Conservation (phyloP, 2,113 vertebrate genomes). For the Mirza zaza region DNA sequence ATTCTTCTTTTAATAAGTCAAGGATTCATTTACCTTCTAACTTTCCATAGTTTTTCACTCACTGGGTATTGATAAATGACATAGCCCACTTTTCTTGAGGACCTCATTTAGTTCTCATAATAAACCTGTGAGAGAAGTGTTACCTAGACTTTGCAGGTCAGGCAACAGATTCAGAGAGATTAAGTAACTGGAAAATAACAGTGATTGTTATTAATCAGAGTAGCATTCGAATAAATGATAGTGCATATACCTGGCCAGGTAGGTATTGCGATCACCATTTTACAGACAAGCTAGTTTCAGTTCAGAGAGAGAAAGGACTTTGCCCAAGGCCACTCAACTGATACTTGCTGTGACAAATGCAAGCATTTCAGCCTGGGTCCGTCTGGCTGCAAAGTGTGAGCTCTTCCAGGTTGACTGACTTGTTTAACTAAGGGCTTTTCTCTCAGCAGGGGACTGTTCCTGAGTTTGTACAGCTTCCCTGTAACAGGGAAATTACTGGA, state of each 20-base stretch:
- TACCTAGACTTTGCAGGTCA: neutral
- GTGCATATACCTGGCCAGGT: neutral
- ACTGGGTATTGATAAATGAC: neutral
- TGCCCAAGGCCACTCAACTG: neutral
- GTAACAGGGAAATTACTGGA: constrained; percentile 50
- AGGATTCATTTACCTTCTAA: neutral
- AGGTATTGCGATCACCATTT: neutral
- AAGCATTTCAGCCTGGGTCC: neutral
- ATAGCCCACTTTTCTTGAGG: neutral
- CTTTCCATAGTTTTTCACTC: neutral
- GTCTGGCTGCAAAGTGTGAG: neutral
- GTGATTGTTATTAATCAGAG: neutral
- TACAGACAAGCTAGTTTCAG: neutral
- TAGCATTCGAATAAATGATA: neutral
- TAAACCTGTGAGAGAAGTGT: neutral
- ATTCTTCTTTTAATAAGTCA: neutral
- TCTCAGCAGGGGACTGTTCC: neutral
- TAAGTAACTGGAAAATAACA: neutral
- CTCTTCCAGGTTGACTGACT: constrained; percentile 26
- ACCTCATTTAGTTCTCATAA: neutral
- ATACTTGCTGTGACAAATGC: neutral
- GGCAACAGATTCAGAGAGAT: neutral
- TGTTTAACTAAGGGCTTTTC: constrained; percentile 57
- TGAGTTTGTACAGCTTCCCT: neutral
- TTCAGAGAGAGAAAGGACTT: neutral